Conservation (phyloP, 2,888 invertebrate species). For the Torymus auratus region DNA sequence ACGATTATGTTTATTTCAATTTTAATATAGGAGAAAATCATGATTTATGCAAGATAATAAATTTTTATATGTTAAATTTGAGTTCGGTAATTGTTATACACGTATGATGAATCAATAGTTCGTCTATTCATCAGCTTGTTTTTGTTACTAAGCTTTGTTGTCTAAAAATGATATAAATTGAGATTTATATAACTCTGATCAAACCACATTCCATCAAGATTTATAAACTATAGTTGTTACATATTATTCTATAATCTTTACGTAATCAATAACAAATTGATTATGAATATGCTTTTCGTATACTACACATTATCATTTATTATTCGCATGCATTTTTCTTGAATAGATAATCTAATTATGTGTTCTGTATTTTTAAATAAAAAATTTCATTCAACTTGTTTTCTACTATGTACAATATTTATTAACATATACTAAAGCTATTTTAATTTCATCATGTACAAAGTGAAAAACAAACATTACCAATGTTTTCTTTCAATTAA, state of each 20-base stretch:
- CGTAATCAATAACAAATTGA: background rate
- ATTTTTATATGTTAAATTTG: conserved; percentile 50
- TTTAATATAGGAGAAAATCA: conserved; percentile 46
- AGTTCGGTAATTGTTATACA: background rate
- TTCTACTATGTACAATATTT: background rate
- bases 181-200: conserved; percentile 31
- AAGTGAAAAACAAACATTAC: no score
- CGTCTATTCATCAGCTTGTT: conserved; percentile 15
- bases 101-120: background rate
- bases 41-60: conserved; percentile 27
- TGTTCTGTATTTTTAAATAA: background rate
- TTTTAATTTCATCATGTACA: no score
- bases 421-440: no score
- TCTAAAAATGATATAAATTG: conserved; percentile 14
- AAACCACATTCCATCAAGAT: conserved; percentile 7
- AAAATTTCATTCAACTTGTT: background rate
- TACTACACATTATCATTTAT: background rate
- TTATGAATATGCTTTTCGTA: background rate
- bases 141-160: conserved; percentile 43
- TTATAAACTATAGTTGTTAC: conserved; percentile 2
- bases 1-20: conserved; percentile 47
- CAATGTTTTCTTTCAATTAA: background rate
- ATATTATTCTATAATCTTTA: background rate
- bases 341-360: background rate
- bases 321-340: conserved; percentile 7